Conservation (phyloP, 2,888 invertebrate species). For the Augochlorella aurata region DNA sequence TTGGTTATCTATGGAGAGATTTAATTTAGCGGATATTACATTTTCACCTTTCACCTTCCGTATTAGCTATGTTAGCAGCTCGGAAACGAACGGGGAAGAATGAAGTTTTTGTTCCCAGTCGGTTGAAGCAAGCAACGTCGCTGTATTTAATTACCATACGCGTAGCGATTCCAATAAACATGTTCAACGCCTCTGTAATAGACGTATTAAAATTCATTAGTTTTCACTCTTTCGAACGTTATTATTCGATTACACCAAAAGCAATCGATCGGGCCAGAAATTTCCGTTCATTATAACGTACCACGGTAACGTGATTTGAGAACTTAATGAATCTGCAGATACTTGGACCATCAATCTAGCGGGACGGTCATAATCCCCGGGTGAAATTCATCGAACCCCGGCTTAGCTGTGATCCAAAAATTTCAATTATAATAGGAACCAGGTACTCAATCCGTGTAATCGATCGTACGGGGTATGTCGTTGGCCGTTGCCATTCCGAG, state of each 20-base stretch:
- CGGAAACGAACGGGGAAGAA: neutral
- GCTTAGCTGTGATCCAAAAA: conserved; percentile 35
- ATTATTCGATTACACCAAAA: conserved; percentile 14
- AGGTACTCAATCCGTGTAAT: neutral
- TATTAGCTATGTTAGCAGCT: neutral
- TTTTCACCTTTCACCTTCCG: neutral
- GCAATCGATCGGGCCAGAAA: conserved; percentile 31
- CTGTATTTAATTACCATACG: neutral
- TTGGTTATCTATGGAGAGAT: neutral
- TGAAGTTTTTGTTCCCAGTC: neutral
- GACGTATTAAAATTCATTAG: neutral
- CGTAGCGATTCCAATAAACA: conserved; percentile 20
- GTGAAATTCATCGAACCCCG: conserved; percentile 26
- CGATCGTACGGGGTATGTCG: neutral
- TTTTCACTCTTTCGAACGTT: neutral
- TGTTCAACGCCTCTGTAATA: neutral
- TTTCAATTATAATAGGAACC: conserved; percentile 44
- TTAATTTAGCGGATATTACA: neutral
- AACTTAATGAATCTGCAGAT: conserved; percentile 34
- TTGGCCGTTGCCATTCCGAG: neutral
- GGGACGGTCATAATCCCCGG: conserved; percentile 12
- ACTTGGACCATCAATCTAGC: conserved; percentile 29
- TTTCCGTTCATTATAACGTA: conserved; percentile 35
- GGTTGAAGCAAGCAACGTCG: neutral
- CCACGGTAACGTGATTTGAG: conserved; percentile 20